Evolutionary conservation across 2,797 vertebrate species (phyloP).

Genomic region (Trachurus trachurus): DNA sequence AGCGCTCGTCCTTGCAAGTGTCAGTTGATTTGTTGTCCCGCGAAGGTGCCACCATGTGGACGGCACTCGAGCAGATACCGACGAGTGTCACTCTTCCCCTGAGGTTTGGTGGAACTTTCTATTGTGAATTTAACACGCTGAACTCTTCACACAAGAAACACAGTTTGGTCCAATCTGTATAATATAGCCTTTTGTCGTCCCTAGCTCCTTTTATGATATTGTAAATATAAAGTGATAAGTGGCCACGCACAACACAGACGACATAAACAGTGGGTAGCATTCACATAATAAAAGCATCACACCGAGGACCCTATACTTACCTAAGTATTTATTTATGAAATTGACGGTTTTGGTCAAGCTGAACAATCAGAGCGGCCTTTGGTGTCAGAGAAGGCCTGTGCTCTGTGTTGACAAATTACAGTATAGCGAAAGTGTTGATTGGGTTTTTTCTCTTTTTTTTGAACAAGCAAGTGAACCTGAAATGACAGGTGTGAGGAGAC

Average conservation of each 20-base stretch:
- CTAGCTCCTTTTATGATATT: neutral
- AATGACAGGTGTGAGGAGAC: constrained; percentile 71
- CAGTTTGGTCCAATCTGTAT: neutral
- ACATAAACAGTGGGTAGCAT: constrained; percentile 21
- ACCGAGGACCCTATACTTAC: constrained; percentile 11
- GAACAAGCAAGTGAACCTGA: constrained; percentile 66
- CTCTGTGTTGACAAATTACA: constrained; percentile 66
- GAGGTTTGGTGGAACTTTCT: constrained; percentile 42
- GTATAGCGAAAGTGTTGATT: constrained; percentile 64
- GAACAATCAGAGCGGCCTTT: constrained; percentile 41
- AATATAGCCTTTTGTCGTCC: neutral
- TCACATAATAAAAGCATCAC: constrained; percentile 25
- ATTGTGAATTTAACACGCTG: constrained; percentile 25
- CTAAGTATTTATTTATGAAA: constrained; percentile 56
- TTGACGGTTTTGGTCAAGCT: constrained; percentile 60
- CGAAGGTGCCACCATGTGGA: constrained; percentile 49
- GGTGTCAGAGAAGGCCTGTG: constrained; percentile 49
- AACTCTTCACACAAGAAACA: neutral
- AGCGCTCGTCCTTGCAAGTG: constrained; percentile 59
- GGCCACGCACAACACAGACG: constrained; percentile 13
- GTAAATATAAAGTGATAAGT: constrained; percentile 1
- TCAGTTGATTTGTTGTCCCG: constrained; percentile 66
- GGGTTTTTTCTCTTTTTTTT: constrained; percentile 26
- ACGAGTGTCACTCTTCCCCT: constrained; percentile 33
- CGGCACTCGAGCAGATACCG: constrained; percentile 10